A percentile compares a stretch with the other conserved stretches of the same genome.
Evolutionary conservation across 2,888 invertebrate species (phyloP).

Genomic region (Pheosia gnoma): DNA sequence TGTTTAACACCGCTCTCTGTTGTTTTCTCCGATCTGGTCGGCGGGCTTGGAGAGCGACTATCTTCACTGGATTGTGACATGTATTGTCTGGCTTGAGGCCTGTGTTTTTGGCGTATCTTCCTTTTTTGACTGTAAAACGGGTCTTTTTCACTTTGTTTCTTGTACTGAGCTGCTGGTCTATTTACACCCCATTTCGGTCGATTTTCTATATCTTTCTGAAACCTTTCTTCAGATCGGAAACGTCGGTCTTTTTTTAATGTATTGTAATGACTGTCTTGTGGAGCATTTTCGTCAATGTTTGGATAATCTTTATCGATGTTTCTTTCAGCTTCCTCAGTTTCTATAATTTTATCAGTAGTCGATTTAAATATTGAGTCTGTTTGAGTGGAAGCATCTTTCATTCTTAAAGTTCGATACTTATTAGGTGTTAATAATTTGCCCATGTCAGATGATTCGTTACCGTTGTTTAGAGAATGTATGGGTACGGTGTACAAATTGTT

Average conservation of each 20-base stretch:
- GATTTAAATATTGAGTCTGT: conserved; percentile 79
- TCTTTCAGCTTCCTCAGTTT: conserved; percentile 65
- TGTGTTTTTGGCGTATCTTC: conserved; percentile 86
- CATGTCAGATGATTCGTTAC: conserved; percentile 60
- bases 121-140: conserved; percentile 90
- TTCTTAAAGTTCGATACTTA: conserved; percentile 75
- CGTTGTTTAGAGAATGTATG: conserved; percentile 68
- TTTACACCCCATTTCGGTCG: conserved; percentile 91
- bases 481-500: conserved; percentile 74
- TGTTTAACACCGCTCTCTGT: conserved; percentile 66
- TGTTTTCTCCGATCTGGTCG: conserved; percentile 65
- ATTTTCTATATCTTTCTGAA: conserved; percentile 84
- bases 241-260: conserved; percentile 80
- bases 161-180: conserved; percentile 91
- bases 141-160: conserved; percentile 96
- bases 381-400: conserved; percentile 88
- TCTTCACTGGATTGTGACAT: conserved; percentile 86
- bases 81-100: conserved; percentile 83
- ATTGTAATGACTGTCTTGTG: conserved; percentile 76
- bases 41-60: conserved; percentile 84
- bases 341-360: conserved; percentile 61
- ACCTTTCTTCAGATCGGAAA: conserved; percentile 80
- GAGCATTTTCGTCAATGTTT: conserved; percentile 79
- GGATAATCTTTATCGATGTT: conserved; percentile 81
- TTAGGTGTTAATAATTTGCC: conserved; percentile 73